Evolutionary conservation across 2,888 invertebrate genomes (phyloP).

Genomic region (Apotomis capreana): DNA sequence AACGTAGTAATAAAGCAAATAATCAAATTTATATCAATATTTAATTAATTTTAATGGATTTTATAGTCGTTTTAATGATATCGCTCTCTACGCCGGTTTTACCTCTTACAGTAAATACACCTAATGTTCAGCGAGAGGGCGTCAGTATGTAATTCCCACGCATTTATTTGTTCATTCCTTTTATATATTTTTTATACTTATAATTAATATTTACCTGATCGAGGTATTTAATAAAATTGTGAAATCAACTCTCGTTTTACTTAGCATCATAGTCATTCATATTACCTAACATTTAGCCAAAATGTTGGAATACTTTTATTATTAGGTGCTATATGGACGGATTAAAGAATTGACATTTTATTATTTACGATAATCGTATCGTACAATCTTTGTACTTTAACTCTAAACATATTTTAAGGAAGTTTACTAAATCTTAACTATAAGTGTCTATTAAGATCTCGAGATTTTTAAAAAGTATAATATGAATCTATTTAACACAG

Average conservation of each 20-base stretch:
- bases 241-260: slow-evolving; percentile 24
- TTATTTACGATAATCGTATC: not conserved
- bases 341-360: not conserved
- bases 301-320: slow-evolving; percentile 21
- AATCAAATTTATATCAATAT: slow-evolving; percentile 37
- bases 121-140: slow-evolving; percentile 9
- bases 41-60: slow-evolving; percentile 38
- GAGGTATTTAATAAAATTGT: slow-evolving; percentile 54
- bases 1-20: slow-evolving; percentile 24
- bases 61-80: slow-evolving; percentile 37
- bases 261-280: slow-evolving; percentile 3
- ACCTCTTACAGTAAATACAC: slow-evolving; percentile 8
- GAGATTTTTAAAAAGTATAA: too few species aligned
- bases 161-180: slow-evolving; percentile 74
- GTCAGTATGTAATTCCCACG: slow-evolving; percentile 42
- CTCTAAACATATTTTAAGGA: too few species aligned
- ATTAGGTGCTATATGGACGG: not conserved
- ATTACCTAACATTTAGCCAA: slow-evolving; percentile 21
- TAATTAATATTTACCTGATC: slow-evolving; percentile 54
- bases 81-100: slow-evolving; percentile 34
- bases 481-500: too few species aligned
- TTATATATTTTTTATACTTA: slow-evolving; percentile 56
- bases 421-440: too few species aligned
- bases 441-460: too few species aligned
- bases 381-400: too few species aligned